Conservation (phyloP, 1,140 invertebrate genomes). For the Dendroctonus ponderosae region DNA sequence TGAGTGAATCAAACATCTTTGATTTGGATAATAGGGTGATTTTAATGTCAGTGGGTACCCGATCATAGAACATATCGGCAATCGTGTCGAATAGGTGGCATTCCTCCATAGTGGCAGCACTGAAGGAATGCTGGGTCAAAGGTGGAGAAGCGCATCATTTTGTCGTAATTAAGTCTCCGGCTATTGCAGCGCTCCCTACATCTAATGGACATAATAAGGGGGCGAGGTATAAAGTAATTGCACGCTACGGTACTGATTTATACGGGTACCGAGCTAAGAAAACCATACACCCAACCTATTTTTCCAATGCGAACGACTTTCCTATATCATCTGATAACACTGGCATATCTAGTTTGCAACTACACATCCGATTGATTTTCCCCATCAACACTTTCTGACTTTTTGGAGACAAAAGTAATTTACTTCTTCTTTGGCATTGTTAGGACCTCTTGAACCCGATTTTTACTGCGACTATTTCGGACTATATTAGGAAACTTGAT, state of each 20-base stretch:
- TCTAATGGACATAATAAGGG: slow-evolving; percentile 52
- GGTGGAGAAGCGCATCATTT: slow-evolving; percentile 47
- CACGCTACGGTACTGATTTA: slow-evolving; percentile 49
- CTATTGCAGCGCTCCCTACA: slow-evolving; percentile 49
- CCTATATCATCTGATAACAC: slow-evolving; percentile 2
- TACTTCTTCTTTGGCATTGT: too few species aligned
- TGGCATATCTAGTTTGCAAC: neutral
- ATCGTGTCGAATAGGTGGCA: slow-evolving; percentile 46
- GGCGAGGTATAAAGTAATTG: slow-evolving; percentile 49
- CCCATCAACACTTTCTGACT: too few species aligned
- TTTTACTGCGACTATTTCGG: too few species aligned
- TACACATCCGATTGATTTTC: too few species aligned
- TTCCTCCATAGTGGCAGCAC: slow-evolving; percentile 17
- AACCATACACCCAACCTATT: slow-evolving; percentile 18
- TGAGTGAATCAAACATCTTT: too few species aligned
- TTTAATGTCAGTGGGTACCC: too few species aligned
- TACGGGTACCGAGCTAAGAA: slow-evolving; percentile 38
- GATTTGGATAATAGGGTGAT: too few species aligned
- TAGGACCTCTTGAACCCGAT: too few species aligned
- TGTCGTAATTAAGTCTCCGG: slow-evolving; percentile 50
- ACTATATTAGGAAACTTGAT: too few species aligned
- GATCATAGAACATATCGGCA: slow-evolving; percentile 1
- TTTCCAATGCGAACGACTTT: slow-evolving; percentile 18
- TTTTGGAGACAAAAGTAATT: too few species aligned
- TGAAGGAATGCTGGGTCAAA: slow-evolving; percentile 49